Evolutionary conservation across 2,888 invertebrate species (phyloP), one percentile per base, ranked within the genome.

Genomic region (Mechanitis mazaeus): DNA sequence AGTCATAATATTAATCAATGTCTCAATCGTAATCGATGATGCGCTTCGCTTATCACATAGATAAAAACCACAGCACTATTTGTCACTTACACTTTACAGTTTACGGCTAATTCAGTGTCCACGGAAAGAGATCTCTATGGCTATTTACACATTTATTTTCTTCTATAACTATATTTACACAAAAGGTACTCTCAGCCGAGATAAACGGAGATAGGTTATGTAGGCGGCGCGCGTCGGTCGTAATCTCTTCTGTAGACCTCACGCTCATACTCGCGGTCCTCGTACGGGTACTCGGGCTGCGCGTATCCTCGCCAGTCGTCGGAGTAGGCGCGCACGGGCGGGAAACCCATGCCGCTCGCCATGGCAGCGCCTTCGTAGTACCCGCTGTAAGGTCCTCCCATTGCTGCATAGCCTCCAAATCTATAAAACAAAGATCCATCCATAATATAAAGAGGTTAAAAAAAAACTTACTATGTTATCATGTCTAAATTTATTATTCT

Each of bases 241-340:
- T 93, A 93, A 72, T 93, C 93, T 65, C 93, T 83, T 63, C 93
- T 73, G 80, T 94, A 87, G 71, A 92, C 92, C 67, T 92, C 92
- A 54, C 89, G 84, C 68, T 90, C 90, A 64, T 88, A 90, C 60
- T 90, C 92, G 70, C 92, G 89, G 61, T 92, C 92, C 42, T 88
- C 88, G 72, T 90, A 90, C 7, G 83, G 75, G 67, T 92, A 91
- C 69, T 92, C 92, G 12, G 87, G 79, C 68, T 83, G 86, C 33
- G 80, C 72, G 75, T 91, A 91, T 59, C 84, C 84, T 58, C 91
- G 86, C 91, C 91, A 91, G 60, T 90, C 90, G n/a, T 87, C 88
- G 3, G 87, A 83, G 73, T 90, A 87, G 4, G 84, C 68, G 50
- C 87, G 80, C 69, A 71, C 83, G n/a, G 84, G 80, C 59, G 87